phyloP scores from a whole-genome alignment of 2,888 invertebrate species.

The Aricia artaxerxes region DNA sequence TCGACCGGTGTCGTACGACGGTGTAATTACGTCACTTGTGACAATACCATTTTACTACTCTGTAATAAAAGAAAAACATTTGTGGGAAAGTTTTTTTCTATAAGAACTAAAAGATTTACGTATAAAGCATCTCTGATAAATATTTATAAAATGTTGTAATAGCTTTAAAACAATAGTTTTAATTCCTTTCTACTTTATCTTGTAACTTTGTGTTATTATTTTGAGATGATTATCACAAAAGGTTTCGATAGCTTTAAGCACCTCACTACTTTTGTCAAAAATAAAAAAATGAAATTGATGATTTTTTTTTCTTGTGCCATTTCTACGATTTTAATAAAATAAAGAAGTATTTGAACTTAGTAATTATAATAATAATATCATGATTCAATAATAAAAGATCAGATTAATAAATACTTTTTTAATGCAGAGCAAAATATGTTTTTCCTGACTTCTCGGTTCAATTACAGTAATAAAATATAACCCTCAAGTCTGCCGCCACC shows the following conservation, averaged over 20 bases:
- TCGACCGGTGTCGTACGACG: constrained; percentile 1
- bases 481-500: background rate
- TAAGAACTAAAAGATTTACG: background rate
- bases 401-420: background rate
- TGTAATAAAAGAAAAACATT: background rate
- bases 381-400: too few species aligned
- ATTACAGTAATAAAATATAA: background rate
- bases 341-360: too few species aligned
- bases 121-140: too few species aligned
- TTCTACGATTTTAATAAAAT: too few species aligned
- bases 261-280: too few species aligned
- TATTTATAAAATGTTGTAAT: too few species aligned
- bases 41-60: constrained; percentile 5
- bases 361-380: too few species aligned
- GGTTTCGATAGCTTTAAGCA: too few species aligned
- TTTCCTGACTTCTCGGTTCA: background rate
- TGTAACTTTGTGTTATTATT: too few species aligned
- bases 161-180: too few species aligned
- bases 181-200: too few species aligned
- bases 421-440: background rate
- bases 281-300: background rate
- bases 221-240: too few species aligned
- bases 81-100: background rate
- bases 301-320: background rate
- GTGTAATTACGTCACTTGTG: constrained; percentile 16